Evolutionary conservation across 53 echinoderm and acorn worm species (phyloP).

Genomic region (Holothuria scabra): DNA sequence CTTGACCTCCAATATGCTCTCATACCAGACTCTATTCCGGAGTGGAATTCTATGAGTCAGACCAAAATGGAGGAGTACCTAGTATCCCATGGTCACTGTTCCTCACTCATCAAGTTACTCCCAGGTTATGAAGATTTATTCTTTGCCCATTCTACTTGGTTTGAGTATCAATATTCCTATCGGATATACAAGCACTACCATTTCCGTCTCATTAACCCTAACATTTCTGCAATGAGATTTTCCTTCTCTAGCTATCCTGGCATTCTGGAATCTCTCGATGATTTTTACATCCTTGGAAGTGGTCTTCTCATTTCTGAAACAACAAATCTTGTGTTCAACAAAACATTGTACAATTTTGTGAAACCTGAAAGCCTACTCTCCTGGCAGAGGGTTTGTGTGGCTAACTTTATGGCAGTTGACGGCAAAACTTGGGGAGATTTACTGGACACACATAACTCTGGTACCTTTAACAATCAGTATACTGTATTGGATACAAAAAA

Average conservation of each 20-base stretch:
- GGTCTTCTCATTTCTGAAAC: constrained; percentile 86
- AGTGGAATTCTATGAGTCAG: constrained; percentile 57
- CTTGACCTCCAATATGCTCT: constrained; percentile 73
- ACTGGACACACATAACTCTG: constrained; percentile 78
- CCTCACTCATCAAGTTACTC: constrained; percentile 83
- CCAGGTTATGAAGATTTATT: constrained; percentile 80
- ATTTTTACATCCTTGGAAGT: constrained; percentile 85
- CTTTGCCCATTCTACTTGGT: constrained; percentile 90
- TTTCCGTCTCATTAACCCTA: constrained; percentile 51
- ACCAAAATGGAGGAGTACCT: constrained; percentile 47
- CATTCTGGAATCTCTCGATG: constrained; percentile 82
- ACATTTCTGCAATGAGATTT: too few relatives aligned
- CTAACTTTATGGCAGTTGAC: constrained; percentile 78
- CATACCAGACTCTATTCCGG: constrained; percentile 61
- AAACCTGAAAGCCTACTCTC: constrained; percentile 75
- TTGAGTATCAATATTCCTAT: constrained; percentile 65
- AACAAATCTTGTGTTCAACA: constrained; percentile 83
- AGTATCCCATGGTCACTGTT: constrained; percentile 66
- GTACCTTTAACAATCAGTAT: constrained; percentile 38
- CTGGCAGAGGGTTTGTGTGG: constrained; percentile 89
- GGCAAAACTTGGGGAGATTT: constrained; percentile 79
- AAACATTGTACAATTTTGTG: constrained; percentile 72
- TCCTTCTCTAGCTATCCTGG: constrained; percentile 95
- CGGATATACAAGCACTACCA: constrained; percentile 92
- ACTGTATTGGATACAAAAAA: not conserved